These are phyloP conservation scores for Ophioderma brevispina DNA, from an alignment of 35 echinoderm and acorn worm species.

Conservation along the genomic window DNA sequence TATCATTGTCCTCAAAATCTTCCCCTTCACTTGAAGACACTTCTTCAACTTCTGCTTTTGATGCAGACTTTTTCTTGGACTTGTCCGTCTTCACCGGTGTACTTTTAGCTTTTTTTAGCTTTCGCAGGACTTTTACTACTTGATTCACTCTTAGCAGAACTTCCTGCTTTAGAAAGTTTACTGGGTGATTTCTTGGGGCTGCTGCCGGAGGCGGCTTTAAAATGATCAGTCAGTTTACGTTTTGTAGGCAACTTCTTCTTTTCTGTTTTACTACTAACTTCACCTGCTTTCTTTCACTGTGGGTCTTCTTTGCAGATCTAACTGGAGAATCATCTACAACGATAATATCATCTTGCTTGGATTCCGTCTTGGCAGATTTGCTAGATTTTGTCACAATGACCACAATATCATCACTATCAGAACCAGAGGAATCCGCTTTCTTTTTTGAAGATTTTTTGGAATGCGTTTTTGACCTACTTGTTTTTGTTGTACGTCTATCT, in stretches of 20 bases:
- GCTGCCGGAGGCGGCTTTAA: conserved; percentile 16
- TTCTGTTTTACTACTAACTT: neutral
- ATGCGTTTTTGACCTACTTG: neutral
- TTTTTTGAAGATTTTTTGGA: neutral
- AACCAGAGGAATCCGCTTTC: neutral
- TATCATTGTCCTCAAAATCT: neutral
- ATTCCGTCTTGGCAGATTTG: neutral
- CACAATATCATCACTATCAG: neutral
- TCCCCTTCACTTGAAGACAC: neutral
- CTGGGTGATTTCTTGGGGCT: conserved; percentile 23
- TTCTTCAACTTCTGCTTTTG: neutral
- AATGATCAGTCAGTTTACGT: conserved; percentile 65
- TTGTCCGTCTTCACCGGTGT: neutral
- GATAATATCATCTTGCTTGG: neutral
- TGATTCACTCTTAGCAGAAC: neutral
- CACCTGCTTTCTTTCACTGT: neutral
- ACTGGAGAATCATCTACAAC: neutral
- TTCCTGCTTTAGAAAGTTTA: neutral
- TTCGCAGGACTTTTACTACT: conserved; percentile 25
- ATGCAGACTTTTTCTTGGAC: neutral
- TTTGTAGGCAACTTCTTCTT: conserved; percentile 42
- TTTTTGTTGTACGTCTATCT: neutral
- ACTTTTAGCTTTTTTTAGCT: neutral
- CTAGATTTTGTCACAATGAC: neutral
- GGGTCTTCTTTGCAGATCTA: neutral